Conservation (phyloP, 2,113 vertebrate genomes). For the western clawed frog (Xenopus tropicalis) region DNA sequence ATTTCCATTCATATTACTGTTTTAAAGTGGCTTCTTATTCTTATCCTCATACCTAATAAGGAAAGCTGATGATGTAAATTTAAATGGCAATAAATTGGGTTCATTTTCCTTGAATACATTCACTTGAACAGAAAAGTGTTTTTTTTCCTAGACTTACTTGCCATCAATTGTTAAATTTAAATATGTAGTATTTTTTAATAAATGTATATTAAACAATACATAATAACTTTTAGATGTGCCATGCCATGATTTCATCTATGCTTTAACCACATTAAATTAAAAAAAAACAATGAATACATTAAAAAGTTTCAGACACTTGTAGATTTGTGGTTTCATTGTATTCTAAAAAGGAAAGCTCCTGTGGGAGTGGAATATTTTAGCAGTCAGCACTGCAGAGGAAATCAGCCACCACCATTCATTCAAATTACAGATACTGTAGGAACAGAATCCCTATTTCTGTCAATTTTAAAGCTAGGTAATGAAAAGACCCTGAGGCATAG, state of each 20-base stretch:
- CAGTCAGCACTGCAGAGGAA: conserved; percentile 12
- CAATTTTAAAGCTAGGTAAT: conserved; percentile 16
- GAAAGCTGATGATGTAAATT: too few relatives aligned
- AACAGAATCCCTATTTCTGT: neutral
- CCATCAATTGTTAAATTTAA: too few relatives aligned
- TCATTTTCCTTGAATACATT: too few relatives aligned
- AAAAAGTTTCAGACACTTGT: conserved; percentile 15
- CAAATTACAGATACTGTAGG: neutral
- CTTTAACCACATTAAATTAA: neutral
- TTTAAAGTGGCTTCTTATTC: too few relatives aligned
- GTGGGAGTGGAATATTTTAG: conserved; percentile 5
- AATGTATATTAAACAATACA: neutral
- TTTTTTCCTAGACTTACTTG: too few relatives aligned
- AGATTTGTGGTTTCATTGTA: neutral
- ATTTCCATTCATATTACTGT: too few relatives aligned
- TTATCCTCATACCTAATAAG: too few relatives aligned
- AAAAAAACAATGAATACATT: conserved; percentile 15
- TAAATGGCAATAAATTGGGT: too few relatives aligned
- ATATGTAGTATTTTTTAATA: too few relatives aligned
- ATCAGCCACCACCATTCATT: neutral
- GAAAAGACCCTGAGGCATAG: conserved; percentile 15
- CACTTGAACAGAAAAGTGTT: too few relatives aligned
- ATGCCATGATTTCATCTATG: neutral
- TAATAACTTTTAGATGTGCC: neutral
- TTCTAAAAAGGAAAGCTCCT: conserved; percentile 18